phyloP scores from a whole-genome alignment of 2,113 vertebrate species.

The Dolichotis patagonum region DNA sequence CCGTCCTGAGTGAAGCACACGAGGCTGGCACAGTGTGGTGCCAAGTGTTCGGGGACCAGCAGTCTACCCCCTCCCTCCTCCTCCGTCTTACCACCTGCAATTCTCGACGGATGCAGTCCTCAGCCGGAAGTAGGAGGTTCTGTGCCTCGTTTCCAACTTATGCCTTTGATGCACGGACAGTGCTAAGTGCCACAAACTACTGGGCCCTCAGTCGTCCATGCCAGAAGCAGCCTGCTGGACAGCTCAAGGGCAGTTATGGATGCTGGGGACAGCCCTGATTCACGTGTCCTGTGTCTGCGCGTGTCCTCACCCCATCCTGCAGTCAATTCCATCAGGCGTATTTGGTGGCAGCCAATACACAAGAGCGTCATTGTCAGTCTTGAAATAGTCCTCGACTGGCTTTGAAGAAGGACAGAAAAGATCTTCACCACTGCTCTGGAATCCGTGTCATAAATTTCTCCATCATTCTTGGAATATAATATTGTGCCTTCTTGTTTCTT shows the following conservation, averaged over 20 bases:
- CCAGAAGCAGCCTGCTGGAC: not conserved
- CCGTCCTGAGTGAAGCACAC: not conserved
- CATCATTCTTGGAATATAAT: not conserved
- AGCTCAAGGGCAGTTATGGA: not conserved
- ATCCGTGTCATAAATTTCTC: not conserved
- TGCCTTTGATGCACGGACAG: not conserved
- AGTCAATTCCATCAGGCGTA: not conserved
- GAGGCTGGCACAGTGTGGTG: too few relatives aligned
- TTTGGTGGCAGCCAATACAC: not conserved
- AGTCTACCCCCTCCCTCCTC: fast-evolving
- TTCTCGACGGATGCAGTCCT: not conserved
- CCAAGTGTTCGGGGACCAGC: not conserved
- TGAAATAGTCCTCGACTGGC: not conserved
- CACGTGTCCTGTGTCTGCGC: not conserved
- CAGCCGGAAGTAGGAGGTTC: not conserved
- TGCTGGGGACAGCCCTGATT: not conserved
- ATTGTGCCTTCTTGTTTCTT: not conserved
- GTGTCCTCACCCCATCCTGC: not conserved
- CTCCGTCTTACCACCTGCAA: not conserved
- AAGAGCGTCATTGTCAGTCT: not conserved
- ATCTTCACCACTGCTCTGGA: not conserved
- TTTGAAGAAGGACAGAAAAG: not conserved
- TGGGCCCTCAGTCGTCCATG: not conserved
- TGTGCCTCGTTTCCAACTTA: not conserved
- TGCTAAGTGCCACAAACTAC: not conserved